Evolutionary conservation across 1,140 invertebrate species (phyloP).

Genomic region (Leptinotarsa defecta): DNA sequence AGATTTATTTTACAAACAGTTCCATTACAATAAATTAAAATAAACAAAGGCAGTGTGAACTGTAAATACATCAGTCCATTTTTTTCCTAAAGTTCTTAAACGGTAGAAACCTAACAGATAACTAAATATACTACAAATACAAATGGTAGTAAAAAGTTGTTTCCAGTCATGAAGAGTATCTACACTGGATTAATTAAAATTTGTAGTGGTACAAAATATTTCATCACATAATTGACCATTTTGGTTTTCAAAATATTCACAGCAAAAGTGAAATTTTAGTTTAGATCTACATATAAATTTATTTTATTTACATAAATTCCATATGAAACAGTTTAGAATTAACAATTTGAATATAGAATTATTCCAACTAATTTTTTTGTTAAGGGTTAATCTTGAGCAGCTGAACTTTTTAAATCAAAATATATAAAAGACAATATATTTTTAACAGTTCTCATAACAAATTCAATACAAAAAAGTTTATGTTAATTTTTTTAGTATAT

Average conservation of each 20-base stretch:
- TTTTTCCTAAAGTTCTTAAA: not conserved
- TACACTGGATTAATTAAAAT: not conserved
- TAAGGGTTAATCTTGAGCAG: too few species aligned
- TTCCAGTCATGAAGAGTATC: not conserved
- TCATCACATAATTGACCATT: slow-evolving; percentile 1
- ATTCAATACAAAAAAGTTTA: too few species aligned
- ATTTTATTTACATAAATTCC: not conserved
- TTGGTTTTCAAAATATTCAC: not conserved
- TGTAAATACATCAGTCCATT: slow-evolving; percentile 39
- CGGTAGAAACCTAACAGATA: not conserved
- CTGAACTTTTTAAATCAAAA: too few species aligned
- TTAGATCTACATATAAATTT: not conserved
- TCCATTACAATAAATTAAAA: slow-evolving; percentile 41
- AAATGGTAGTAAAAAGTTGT: slow-evolving; percentile 9
- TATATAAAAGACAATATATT: too few species aligned
- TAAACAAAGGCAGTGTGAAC: slow-evolving; percentile 44
- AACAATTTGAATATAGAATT: too few species aligned
- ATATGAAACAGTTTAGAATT: not conserved
- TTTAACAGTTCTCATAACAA: too few species aligned
- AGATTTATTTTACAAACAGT: slow-evolving; percentile 49
- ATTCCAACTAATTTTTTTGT: too few species aligned
- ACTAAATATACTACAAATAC: not conserved
- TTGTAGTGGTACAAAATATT: slow-evolving; percentile 1
- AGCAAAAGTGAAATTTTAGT: not conserved
- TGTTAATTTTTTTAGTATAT: too few species aligned